Evolutionary conservation across 2,797 vertebrate genomes (phyloP).

Genomic region (Clarias pachynema): DNA sequence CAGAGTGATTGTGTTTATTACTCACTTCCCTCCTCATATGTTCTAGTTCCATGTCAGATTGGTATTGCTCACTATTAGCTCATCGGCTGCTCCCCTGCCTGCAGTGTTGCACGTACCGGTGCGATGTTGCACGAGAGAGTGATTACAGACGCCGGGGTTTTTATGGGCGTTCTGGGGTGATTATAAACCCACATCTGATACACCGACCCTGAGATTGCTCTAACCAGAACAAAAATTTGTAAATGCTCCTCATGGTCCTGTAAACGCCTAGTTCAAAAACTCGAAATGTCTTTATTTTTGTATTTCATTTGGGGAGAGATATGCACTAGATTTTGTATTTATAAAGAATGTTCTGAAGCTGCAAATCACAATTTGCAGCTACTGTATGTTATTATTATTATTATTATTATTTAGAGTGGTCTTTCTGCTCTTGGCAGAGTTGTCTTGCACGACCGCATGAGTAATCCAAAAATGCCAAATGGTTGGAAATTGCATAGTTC

Average conservation of each 20-base stretch:
- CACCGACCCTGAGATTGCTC: neutral
- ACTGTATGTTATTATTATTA: neutral
- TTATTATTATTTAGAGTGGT: too few species aligned
- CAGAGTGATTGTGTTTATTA: neutral
- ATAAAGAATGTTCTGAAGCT: neutral
- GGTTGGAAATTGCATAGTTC: slow-evolving; percentile 26
- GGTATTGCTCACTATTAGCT: neutral
- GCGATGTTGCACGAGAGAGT: neutral
- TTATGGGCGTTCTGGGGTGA: slow-evolving; percentile 9
- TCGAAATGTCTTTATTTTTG: neutral
- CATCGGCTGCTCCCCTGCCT: neutral
- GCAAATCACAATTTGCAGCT: neutral
- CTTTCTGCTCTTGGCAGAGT: neutral
- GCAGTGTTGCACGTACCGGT: neutral
- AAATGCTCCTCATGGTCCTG: neutral
- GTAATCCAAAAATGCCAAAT: slow-evolving; percentile 5
- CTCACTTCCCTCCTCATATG: neutral
- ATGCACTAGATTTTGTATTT: neutral
- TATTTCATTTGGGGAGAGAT: neutral
- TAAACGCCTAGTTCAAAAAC: neutral
- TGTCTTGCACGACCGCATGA: neutral
- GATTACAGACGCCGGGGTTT: neutral
- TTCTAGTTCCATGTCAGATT: neutral
- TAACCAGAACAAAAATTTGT: slow-evolving; percentile 1
- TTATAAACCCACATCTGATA: slow-evolving; percentile 13